phyloP scores from a whole-genome alignment of 64 coral and sea anemone species.

The Porites australiensis region DNA sequence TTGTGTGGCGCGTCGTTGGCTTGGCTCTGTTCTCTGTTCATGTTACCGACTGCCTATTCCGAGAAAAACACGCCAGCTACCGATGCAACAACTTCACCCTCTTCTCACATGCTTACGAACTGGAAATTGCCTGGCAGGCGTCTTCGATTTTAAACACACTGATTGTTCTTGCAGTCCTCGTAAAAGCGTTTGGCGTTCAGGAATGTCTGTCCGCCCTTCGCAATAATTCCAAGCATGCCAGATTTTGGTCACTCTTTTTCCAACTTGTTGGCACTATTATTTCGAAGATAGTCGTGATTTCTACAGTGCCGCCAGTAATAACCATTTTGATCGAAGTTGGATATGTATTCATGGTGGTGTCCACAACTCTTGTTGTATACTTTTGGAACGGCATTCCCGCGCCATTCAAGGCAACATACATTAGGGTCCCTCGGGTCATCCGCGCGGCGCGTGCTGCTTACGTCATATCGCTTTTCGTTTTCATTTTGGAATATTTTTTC shows the following conservation, averaged over 20 bases:
- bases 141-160: constrained; percentile 19
- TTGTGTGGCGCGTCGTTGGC: constrained; percentile 1
- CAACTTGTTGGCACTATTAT: neutral
- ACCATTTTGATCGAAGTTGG: constrained; percentile 16
- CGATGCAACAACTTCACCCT: constrained; percentile 46
- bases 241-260: constrained; percentile 28
- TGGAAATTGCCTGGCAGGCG: constrained; percentile 43
- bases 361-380: constrained; percentile 23
- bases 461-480: neutral
- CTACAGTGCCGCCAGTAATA: neutral
- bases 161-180: constrained; percentile 12
- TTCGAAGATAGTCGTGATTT: constrained; percentile 40
- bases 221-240: constrained; percentile 2
- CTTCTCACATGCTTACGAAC: constrained; percentile 51
- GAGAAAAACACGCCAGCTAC: constrained; percentile 37
- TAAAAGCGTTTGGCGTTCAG: neutral
- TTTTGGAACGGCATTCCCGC: constrained; percentile 20
- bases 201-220: constrained; percentile 6
- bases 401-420: neutral
- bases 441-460: neutral
- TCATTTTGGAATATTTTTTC: constrained; percentile 32
- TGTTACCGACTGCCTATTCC: constrained; percentile 32
- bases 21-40: constrained; percentile 38
- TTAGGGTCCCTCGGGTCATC: neutral
- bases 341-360: constrained; percentile 4